Conservation (phyloP, 2,888 invertebrate species). For the Pherbina coryleti region DNA sequence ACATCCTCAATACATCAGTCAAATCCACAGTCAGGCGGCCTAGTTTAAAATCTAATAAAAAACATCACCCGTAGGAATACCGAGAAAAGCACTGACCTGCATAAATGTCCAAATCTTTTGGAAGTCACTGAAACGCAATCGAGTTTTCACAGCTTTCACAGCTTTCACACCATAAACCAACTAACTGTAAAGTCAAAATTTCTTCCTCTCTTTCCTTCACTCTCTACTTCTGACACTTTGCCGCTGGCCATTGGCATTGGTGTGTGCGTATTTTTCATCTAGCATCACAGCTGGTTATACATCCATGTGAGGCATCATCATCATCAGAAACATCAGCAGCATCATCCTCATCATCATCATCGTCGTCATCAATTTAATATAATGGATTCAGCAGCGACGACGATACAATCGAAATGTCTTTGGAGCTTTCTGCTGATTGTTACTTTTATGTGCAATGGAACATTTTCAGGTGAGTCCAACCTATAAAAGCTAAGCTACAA, state of each 20-base stretch:
- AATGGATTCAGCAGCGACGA: slow-evolving; percentile 55
- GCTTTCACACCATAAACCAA: neutral
- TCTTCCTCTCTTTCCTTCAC: neutral
- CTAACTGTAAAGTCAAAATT: neutral
- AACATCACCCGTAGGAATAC: neutral
- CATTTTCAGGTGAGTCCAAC: slow-evolving; percentile 60
- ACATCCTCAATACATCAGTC: no score
- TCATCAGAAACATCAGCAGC: neutral
- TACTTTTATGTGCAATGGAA: slow-evolving; percentile 55
- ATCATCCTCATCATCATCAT: neutral
- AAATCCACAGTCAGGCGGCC: no score
- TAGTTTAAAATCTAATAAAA: neutral
- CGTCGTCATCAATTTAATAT: slow-evolving; percentile 34
- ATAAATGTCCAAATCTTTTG: neutral
- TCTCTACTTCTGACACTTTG: neutral
- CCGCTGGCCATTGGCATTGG: neutral
- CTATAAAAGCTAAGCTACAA: neutral
- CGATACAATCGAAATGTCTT: slow-evolving; percentile 51
- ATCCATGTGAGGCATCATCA: slow-evolving; percentile 15
- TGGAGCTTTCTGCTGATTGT: slow-evolving; percentile 62
- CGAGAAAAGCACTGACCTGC: slow-evolving; percentile 1
- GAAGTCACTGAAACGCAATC: neutral
- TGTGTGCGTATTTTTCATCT: neutral
- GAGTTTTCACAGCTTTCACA: neutral
- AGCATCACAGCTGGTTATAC: neutral